A percentile compares a stretch with the other conserved stretches of the same genome.
These are phyloP conservation scores for Orius laevigatus DNA, from an alignment of 1,140 invertebrate species.

Conservation along the genomic window DNA sequence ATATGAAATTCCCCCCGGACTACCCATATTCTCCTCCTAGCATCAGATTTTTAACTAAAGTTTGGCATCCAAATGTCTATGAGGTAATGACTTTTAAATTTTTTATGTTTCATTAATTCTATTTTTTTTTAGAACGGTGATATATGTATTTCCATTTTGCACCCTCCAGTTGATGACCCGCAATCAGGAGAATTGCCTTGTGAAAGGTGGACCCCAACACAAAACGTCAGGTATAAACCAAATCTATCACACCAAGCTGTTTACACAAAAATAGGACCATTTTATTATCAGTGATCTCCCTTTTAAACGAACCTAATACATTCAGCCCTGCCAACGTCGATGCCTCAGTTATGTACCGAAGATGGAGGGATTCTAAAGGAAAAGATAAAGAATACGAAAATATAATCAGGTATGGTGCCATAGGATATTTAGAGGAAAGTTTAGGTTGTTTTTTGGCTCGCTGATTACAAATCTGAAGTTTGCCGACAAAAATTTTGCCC, in stretches of 20 bases:
- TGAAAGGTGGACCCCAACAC: slow-evolving; percentile 99
- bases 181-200: slow-evolving; percentile 96
- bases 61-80: slow-evolving; percentile 99
- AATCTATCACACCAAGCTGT: too few relatives aligned
- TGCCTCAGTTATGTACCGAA: slow-evolving; percentile 97
- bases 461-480: too few relatives aligned
- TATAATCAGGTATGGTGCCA: slow-evolving; percentile 91
- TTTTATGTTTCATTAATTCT: neutral
- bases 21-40: slow-evolving; percentile 97
- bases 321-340: slow-evolving; percentile 99
- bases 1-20: slow-evolving; percentile 93
- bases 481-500: too few relatives aligned
- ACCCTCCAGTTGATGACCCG: slow-evolving; percentile 97
- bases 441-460: too few relatives aligned
- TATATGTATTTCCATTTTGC: slow-evolving; percentile 97
- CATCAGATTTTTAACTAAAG: slow-evolving; percentile 94
- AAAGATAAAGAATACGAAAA: slow-evolving; percentile 99
- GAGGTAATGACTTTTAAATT: slow-evolving; percentile 57
- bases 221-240: slow-evolving; percentile 67
- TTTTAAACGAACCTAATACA: slow-evolving; percentile 98
- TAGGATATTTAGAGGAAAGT: too few relatives aligned
- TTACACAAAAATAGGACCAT: too few relatives aligned
- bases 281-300: slow-evolving; percentile 91
- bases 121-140: slow-evolving; percentile 80
- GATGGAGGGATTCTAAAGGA: slow-evolving; percentile 96